Percentiles rank a stretch among this genome's conserved stretches.
These are phyloP conservation scores for Yponomeuta sedellus DNA, from an alignment of 2,888 invertebrate genomes.

Conservation along the genomic window DNA sequence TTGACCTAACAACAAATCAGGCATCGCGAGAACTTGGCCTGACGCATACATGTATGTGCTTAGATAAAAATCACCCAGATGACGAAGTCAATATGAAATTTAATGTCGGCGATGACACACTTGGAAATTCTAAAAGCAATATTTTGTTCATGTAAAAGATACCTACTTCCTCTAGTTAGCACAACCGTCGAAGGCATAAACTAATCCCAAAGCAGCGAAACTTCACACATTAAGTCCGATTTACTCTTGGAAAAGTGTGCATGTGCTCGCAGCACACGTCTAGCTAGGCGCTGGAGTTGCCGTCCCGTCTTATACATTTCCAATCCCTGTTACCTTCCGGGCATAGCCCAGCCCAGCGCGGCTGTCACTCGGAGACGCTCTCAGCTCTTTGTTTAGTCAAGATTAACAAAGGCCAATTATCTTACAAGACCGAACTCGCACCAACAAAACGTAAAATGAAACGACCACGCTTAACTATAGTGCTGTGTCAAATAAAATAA, in stretches of 20 bases:
- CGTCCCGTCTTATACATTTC: background rate
- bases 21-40: too few relatives aligned
- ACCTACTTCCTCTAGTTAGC: too few relatives aligned
- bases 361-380: constrained; percentile 51
- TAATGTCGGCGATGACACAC: background rate
- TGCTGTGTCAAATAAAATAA: constrained; percentile 20
- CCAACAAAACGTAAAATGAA: background rate
- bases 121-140: background rate
- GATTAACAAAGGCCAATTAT: constrained; percentile 59
- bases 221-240: constrained; percentile 3
- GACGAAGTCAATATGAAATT: background rate
- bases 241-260: background rate
- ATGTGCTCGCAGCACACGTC: constrained; percentile 1
- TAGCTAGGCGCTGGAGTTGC: constrained; percentile 3
- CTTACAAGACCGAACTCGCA: constrained; percentile 26
- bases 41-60: too few relatives aligned
- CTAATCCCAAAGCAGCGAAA: background rate
- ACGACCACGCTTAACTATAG: constrained; percentile 16
- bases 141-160: background rate
- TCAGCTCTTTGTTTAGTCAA: constrained; percentile 62
- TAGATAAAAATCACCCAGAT: too few relatives aligned
- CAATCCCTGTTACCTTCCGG: constrained; percentile 13
- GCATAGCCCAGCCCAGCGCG: constrained; percentile 25
- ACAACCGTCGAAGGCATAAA: constrained; percentile 25
- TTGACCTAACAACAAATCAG: too few relatives aligned